phyloP scores from a whole-genome alignment of 2,113 vertebrate genomes.

The Plotosus lineatus region DNA sequence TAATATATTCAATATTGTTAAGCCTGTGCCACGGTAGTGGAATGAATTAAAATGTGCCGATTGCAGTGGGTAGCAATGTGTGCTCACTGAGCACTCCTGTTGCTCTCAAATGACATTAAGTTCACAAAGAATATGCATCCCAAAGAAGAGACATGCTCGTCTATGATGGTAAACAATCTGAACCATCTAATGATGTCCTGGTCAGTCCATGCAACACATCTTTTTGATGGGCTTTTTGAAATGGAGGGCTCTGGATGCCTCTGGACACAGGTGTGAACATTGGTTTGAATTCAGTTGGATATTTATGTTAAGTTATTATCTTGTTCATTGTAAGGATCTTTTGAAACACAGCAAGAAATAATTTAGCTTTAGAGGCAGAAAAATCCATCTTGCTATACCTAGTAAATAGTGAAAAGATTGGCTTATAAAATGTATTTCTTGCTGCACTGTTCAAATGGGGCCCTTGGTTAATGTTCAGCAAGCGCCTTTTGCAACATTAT shows the following conservation, averaged over 20 bases:
- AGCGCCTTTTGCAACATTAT: background rate
- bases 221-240: background rate
- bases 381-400: background rate
- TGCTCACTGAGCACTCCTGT: slow-evolving; percentile 36
- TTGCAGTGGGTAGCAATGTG: slow-evolving; percentile 63
- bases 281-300: background rate
- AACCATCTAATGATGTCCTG: too few relatives aligned
- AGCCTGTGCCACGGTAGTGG: slow-evolving; percentile 70
- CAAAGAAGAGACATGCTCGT: too few relatives aligned
- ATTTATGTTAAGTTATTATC: background rate
- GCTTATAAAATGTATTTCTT: slow-evolving; percentile 20
- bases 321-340: background rate
- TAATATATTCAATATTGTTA: slow-evolving; percentile 73
- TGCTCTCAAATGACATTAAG: slow-evolving; percentile 6
- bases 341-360: background rate
- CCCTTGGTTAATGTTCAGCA: slow-evolving; percentile 42
- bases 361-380: background rate
- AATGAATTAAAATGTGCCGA: slow-evolving; percentile 74
- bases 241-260: background rate
- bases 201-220: background rate
- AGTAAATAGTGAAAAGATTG: background rate
- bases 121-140: slow-evolving; percentile 20
- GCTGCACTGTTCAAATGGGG: slow-evolving; percentile 21
- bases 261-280: background rate
- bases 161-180: too few relatives aligned